Evolutionary conservation across 2,888 invertebrate genomes (phyloP), one percentile per base, ranked within the genome.

Genomic region (Drosophila mimetica): DNA sequence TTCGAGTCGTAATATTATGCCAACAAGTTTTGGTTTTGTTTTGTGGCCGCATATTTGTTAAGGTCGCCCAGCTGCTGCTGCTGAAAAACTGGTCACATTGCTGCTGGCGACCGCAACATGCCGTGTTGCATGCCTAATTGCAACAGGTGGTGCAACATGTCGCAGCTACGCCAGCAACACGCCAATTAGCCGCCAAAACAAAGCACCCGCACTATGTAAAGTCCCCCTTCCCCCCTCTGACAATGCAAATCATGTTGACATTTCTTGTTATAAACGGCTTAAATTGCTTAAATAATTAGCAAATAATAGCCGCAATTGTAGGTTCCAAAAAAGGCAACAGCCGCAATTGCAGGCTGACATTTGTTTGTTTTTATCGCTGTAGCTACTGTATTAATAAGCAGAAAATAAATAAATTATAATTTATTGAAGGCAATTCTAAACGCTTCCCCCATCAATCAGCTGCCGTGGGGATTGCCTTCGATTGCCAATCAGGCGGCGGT

Each of bases 111-210:
- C 72, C 54, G 55, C 87, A 88, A 86, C 89, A 88, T 86, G 89
- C 75, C 88, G 86, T 89, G 89, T 86, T 84, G 89, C 83, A 85
- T 89, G 86, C 89, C 88, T 84, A 85, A 89, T 89, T 89, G 88
- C 85, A 85, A 86, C 85, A 86, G 85, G 85, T 89, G 89, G 85
- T 89, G 58, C 39, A 60, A 72, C 63, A 82, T 46, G 64, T 64
- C 86, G 83, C 74, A 77, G 83, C 79, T 76, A 64, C 63, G 42
- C 66, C 69, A 66, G 57, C 70, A 66, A 70, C 70, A 70, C 61
- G 83, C 77, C 86, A 86, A 79, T 83, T 86, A 83, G 87, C 77
- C 67, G 71, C 63, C 77, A 72, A 77, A 80, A 78, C 85, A 69
- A 55, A 70, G 42, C 67, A 22, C 44, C 44, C 60, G 32, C 60